These are phyloP conservation scores for Apamea sordens DNA, from an alignment of 2,888 invertebrate species.

Conservation along the genomic window DNA sequence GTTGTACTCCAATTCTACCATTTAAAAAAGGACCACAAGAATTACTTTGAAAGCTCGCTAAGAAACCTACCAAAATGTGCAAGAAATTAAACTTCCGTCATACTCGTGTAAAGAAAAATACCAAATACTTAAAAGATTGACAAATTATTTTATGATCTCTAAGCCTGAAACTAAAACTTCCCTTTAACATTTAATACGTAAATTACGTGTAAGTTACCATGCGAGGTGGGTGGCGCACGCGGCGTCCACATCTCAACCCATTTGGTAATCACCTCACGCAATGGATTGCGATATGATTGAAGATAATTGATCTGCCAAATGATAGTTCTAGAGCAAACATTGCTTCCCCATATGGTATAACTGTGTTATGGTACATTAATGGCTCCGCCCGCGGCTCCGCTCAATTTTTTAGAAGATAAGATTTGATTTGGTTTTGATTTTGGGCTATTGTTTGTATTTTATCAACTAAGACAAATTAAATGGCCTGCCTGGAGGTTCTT, in stretches of 20 bases:
- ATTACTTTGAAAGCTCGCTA: neutral
- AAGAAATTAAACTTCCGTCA: neutral
- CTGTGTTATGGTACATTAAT: slow-evolving; percentile 47
- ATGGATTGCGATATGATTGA: slow-evolving; percentile 73
- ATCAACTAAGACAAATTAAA: neutral
- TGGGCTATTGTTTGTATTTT: slow-evolving; percentile 21
- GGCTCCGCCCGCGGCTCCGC: slow-evolving; percentile 21
- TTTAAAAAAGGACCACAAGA: neutral
- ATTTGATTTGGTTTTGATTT: slow-evolving; percentile 11
- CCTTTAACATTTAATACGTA: slow-evolving; percentile 53
- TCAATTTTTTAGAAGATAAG: slow-evolving; percentile 20
- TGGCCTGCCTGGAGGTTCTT: neutral
- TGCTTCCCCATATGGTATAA: slow-evolving; percentile 54
- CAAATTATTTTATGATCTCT: neutral
- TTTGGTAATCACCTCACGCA: slow-evolving; percentile 71
- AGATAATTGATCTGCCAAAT: slow-evolving; percentile 74
- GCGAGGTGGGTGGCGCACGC: slow-evolving; percentile 68
- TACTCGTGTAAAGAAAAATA: no score
- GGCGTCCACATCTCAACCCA: slow-evolving; percentile 63
- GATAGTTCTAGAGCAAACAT: slow-evolving; percentile 73
- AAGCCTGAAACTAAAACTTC: neutral
- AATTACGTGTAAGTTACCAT: slow-evolving; percentile 53
- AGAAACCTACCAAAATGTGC: neutral
- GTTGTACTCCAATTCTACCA: neutral
- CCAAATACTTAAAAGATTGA: neutral